These are phyloP conservation scores for Lophius americanus DNA, from an alignment of 2,797 vertebrate species.

Conservation along the genomic window DNA sequence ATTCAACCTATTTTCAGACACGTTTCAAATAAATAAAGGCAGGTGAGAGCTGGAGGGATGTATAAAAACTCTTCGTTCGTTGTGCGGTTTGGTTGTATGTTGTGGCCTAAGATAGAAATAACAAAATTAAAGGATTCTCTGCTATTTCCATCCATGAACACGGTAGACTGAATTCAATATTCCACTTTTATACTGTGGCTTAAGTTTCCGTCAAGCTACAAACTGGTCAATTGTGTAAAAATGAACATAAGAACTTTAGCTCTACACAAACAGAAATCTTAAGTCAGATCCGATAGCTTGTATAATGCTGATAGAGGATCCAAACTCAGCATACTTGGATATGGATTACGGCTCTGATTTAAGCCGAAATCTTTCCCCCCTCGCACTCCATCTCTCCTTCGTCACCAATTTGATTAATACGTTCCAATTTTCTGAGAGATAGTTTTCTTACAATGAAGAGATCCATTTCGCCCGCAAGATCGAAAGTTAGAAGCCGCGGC, in stretches of 20 bases:
- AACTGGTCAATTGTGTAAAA: neutral
- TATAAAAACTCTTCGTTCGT: constrained; percentile 20
- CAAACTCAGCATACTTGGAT: constrained; percentile 49
- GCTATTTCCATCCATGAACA: neutral
- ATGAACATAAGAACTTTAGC: neutral
- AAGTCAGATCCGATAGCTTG: constrained; percentile 28
- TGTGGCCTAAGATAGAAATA: neutral
- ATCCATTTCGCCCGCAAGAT: constrained; percentile 85
- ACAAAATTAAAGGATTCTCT: constrained; percentile 2
- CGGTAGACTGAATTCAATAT: neutral
- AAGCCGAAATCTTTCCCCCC: constrained; percentile 47
- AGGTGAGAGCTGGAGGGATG: constrained; percentile 53
- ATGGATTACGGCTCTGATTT: constrained; percentile 66
- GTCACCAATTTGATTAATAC: constrained; percentile 81
- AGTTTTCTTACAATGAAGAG: constrained; percentile 83
- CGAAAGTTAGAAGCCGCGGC: constrained; percentile 86
- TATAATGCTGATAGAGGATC: constrained; percentile 47
- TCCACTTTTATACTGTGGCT: neutral
- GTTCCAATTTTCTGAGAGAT: constrained; percentile 84
- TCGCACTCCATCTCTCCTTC: constrained; percentile 33
- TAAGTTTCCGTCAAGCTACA: neutral
- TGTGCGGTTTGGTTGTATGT: constrained; percentile 3
- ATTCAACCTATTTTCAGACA: constrained; percentile 74
- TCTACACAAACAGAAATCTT: neutral
- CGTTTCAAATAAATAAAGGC: constrained; percentile 51